phyloP scores from a whole-genome alignment of 1,140 invertebrate species.

The Trissolcus basalis region DNA sequence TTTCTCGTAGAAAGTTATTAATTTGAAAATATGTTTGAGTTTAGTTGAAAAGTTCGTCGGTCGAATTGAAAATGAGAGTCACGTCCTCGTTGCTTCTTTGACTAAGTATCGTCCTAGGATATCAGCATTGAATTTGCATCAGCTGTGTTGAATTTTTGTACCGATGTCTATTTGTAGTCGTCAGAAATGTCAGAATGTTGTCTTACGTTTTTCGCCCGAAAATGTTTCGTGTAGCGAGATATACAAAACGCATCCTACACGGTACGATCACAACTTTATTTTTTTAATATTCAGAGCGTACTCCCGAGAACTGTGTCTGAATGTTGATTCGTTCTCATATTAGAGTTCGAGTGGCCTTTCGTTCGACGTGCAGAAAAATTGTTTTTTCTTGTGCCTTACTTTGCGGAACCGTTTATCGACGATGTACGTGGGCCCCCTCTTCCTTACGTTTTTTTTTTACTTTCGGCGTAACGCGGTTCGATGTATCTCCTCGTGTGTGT shows the following conservation, averaged over 20 bases:
- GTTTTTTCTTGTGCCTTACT: slow-evolving; percentile 1
- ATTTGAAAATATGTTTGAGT: too few species aligned
- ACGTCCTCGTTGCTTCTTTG: slow-evolving; percentile 71
- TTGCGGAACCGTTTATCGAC: not conserved
- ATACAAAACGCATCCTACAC: slow-evolving; percentile 45
- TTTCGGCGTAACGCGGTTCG: too few species aligned
- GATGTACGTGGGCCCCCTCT: too few species aligned
- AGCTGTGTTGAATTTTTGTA: slow-evolving; percentile 76
- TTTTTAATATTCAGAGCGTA: slow-evolving; percentile 54
- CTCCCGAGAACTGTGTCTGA: slow-evolving; percentile 60
- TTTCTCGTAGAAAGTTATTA: too few species aligned
- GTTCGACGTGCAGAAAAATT: not conserved
- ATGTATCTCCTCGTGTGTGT: too few species aligned
- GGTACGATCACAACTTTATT: slow-evolving; percentile 38
- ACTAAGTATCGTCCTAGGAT: slow-evolving; percentile 69
- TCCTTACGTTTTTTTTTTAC: too few species aligned
- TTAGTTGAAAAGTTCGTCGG: too few species aligned
- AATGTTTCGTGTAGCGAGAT: not conserved
- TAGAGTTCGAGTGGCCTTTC: not conserved
- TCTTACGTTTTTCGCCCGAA: slow-evolving; percentile 51
- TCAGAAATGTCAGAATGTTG: slow-evolving; percentile 65
- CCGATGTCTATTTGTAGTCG: slow-evolving; percentile 72
- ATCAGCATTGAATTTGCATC: slow-evolving; percentile 63
- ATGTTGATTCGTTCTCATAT: slow-evolving; percentile 40
- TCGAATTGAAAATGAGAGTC: slow-evolving; percentile 20